Evolutionary conservation across 2,797 vertebrate species (phyloP), one percentile per base, ranked within the genome.

Genomic region (Pangasius krempfi): DNA sequence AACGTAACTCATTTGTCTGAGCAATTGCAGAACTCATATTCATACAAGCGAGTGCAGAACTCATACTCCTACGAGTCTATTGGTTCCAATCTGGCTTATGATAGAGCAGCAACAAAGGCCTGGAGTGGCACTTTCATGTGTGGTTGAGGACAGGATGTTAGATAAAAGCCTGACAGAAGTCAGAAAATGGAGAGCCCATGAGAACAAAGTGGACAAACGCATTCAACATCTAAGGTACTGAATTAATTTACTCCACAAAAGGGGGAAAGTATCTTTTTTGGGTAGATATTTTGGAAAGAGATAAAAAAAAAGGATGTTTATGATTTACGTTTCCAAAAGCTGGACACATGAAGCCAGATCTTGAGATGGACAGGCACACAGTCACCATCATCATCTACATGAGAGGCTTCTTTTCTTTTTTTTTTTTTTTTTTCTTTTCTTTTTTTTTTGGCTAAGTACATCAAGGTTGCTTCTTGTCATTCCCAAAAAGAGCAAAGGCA

Each of bases 191-290:
- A 62, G 73, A 93, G 92, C 92, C 93, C 75, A 89, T 79, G 94
- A 94, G 93, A 96, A 96, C 95, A 96, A 96, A 96, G 96, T 95
- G 93, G 92, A 94, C 91, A 92, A 91, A 92, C 91, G 91, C 92
- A 93, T 93, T 93, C 93, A 93, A 96, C 95, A 96, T 97, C 96
- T 96, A 92, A 96, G 95, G 95, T 95, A 94, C 90, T 94, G 93
- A 94, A 94, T 95, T 95, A 91, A 94, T 94, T 94, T 86, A 70
- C 90, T 81, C 54, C 33, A 76, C 66, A 44, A 91, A 91, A 84
- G 88, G 81, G 66, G 81, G 86, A 68, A 89, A 84, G 92, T 92
- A 88, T 94, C 82, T n/a, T 92, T 56, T 93, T 95, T 96, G 94
- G 92, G 94, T 91, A 86, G 91, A 92, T 91, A 92, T 94, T 95